These are phyloP conservation scores for Neuroscelio doddi DNA, from an alignment of 2,888 invertebrate genomes.

Conservation along the genomic window DNA sequence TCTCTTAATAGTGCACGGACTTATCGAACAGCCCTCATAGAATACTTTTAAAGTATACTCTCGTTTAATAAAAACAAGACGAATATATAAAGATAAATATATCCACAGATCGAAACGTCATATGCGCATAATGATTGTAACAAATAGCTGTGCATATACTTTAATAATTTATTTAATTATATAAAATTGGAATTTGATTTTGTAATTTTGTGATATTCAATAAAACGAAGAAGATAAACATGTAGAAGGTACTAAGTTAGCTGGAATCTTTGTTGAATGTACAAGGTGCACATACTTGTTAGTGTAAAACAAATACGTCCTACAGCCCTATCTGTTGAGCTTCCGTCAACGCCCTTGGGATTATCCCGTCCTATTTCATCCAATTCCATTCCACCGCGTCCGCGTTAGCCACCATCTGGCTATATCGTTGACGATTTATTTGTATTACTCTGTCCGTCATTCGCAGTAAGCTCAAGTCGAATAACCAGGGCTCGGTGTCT, in stretches of 20 bases:
- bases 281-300: conserved; percentile 53
- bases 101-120: too few relatives aligned
- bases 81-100: too few relatives aligned
- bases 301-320: conserved; percentile 63
- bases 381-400: conserved; percentile 52
- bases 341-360: conserved; percentile 59
- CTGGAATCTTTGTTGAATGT: conserved; percentile 36
- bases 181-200: too few relatives aligned
- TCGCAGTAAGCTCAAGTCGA: conserved; percentile 46
- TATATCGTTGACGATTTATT: conserved; percentile 63
- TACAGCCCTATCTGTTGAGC: conserved; percentile 53
- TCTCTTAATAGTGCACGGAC: too few relatives aligned
- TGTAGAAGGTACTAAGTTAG: conserved; percentile 31
- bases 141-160: too few relatives aligned
- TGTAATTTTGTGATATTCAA: conserved; percentile 22
- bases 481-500: conserved; percentile 38
- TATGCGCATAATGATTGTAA: too few relatives aligned
- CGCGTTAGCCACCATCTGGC: conserved; percentile 61
- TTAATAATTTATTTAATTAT: too few relatives aligned
- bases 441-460: conserved; percentile 57
- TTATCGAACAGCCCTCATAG: too few relatives aligned
- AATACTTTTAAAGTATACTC: too few relatives aligned
- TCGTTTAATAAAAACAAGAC: too few relatives aligned
- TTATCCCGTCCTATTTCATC: conserved; percentile 57
- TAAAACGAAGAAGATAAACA: conserved; percentile 26